Base-by-base conservation (phyloP, 2,888 invertebrate species). In the Pegoplata infirma region DNA sequence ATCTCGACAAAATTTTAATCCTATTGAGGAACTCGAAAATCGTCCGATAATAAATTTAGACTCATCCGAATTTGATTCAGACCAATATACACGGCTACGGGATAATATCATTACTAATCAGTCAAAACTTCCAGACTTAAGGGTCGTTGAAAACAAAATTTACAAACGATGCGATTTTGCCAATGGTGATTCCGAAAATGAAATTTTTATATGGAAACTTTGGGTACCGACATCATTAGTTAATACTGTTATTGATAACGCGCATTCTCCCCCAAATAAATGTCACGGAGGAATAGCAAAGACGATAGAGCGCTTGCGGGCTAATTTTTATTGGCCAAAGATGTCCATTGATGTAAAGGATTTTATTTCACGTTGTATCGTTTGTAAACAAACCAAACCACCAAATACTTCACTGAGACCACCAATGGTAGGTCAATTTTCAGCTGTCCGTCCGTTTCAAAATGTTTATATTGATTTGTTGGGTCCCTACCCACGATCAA, bases 381-480 rank as follows among this genome's bases (percentile, higher is more conserved):
- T 17, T 16, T 73, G 56, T 21, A 46, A 53, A 32, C 28, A 73
- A 47, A 47, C 19, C 12, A 73, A 73, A 73, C 19, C 73, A 3
- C 46, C 73, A 6, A 73, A 73, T 64, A 12, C 6, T 5, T 23
- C 21, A 12, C 23, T 73, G 16, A 44, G 73, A 10, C 64, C 73
- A 6, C 55, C 63, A 32, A 73, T 64, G 64, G 25, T 32, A 10
- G 16, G 28, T 1, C 44, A 63, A 36, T 53, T 44, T 28, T 19
- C 44, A 1, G 63, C 55, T 14, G 49, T 40, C 10, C 69, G 59
- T 49, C 59, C 58, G 16, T 58, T 59, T 28, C 53, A 71, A 40
- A 73, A 73, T 17, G 14, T 73, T 0, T 64, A 73, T 56, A 46
- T 73, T 19, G 63, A 76, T 58, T 56, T 76, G 16, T 25, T 76